Evolutionary conservation across 2,888 invertebrate species (phyloP), one percentile per base, ranked within the genome.

Genomic region (Arrhopalites spinosus): DNA sequence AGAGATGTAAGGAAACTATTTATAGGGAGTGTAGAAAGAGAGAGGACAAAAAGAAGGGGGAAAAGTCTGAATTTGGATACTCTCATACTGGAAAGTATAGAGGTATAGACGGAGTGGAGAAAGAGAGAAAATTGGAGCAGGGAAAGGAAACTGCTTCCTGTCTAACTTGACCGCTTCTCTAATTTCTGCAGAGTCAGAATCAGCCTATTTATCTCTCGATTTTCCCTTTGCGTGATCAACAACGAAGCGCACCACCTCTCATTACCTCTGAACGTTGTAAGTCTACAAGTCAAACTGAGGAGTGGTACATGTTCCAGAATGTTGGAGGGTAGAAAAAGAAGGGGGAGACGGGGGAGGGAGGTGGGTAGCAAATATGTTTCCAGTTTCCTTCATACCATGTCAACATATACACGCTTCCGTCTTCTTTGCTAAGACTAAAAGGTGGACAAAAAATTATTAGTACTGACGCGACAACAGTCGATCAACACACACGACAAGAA

Each of bases 191-290:
- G 29, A 30, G 30, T 29, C 30, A 11, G 25, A 53, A 71, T 71
- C 71, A 71, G 30, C 36, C 59, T 71, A 59, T 71, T 71, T 71
- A 71, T 71, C 71, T 61, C 20, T 25, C 56, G 61, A 61, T 43
- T 71, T 71, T 43, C 17, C 23, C 71, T 71, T 71, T 45, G 71
- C 61, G 71, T 71, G 71, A 27, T 59, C 67, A 59, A 59, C 23
- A 61, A 23, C 36, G 11, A 67, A 67, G 25, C 47, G 36, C 67
- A 29, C 67, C 47, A 15, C 36, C 36, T 59, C 25, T 36, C 61
- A 50, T 53, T 50, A 45, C 20, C 63, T 53, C 23, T 53, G 53
- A 53, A 20, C n/a, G 23, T n/a, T 63, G 29, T 63, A 7, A 2
- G 29, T 66, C 8, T n/a, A 1, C 29, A 66, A 66, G 36, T 43